Base-by-base conservation (phyloP, 2,797 vertebrate genomes). In the Staurois parvus region DNA sequence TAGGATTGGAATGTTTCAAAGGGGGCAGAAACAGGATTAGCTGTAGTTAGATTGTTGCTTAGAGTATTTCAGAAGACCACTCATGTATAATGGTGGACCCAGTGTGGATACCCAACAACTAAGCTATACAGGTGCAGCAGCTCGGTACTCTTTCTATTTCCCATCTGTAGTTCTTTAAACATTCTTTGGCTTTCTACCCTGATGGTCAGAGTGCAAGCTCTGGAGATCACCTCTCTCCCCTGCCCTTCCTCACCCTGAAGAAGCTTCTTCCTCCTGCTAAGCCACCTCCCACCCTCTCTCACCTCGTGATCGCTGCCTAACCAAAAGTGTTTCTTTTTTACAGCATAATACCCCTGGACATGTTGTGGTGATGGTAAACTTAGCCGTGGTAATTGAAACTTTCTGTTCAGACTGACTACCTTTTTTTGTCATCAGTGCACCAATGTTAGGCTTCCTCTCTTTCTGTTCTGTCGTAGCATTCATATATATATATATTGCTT, bases 301-400 rank as follows among this genome's bases (percentile, higher is more conserved):
- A 95, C 96, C 96, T 97, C 89, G 96, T 96, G 96, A 96, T 98
- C 97, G 96, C 96, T 98, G 95, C 97, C 98, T 99, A 99, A 99
- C 97, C 97, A 97, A 97, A 98, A 97, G 95, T 99, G 96, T 99
- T 99, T 99, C 97, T 99, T 98, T 99, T 99, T 99, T 99, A 98
- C 98, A 99, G 98, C 96, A 92, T 97, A 98, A 96, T 99, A 97
- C 98, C 96, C 97, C 97, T 96, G 98, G 97, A 97, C 97, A 98
- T 99, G 97, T 99, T 99, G 98, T 99, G 98, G 97, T 99, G 98
- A 99, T 99, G 98, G 98, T 99, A 99, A 99, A 98, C 97, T 99
- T 99, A 99, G 94, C 94, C 93, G 97, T 99, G 98, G 98, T 99
- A 99, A 99, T 98, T 98, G 97, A 98, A 94, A 97, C 97, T 96